Conservation (phyloP, 1,140 invertebrate species). For the Hycleus phaleratus region DNA sequence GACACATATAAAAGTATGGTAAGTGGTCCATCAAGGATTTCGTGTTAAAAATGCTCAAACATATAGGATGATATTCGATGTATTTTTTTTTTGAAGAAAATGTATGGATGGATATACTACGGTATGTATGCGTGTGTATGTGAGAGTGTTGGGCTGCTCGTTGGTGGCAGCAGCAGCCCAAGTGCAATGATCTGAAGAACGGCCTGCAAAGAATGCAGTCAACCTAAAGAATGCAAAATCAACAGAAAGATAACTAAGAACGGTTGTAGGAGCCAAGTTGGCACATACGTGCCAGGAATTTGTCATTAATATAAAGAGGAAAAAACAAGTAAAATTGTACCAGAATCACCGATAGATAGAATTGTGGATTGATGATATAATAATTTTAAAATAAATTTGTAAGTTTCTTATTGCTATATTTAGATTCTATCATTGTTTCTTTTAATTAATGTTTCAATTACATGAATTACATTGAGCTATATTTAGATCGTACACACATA, state of each 20-base stretch:
- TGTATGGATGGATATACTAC: no score
- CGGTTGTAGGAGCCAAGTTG: slow-evolving; percentile 8
- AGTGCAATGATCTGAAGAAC: slow-evolving; percentile 31
- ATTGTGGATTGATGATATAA: no score
- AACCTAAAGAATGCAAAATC: slow-evolving; percentile 30
- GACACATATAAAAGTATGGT: background rate
- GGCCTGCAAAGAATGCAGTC: slow-evolving; percentile 31
- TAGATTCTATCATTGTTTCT: background rate
- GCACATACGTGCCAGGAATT: slow-evolving; percentile 14
- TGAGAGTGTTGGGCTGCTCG: no score
- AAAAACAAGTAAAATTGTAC: no score
- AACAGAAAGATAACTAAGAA: slow-evolving; percentile 28
- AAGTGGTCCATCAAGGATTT: slow-evolving; percentile 26
- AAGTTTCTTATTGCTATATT: no score
- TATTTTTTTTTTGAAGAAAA: no score
- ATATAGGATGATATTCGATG: background rate
- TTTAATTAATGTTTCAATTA: slow-evolving; percentile 15
- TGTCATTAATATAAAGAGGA: slow-evolving; percentile 11
- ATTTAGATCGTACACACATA: background rate
- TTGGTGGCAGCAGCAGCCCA: background rate
- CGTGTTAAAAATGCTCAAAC: slow-evolving; percentile 24
- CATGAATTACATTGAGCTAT: slow-evolving; percentile 9
- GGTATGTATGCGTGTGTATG: no score
- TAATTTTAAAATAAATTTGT: no score
- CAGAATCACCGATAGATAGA: no score